phyloP scores from a whole-genome alignment of 1,140 invertebrate genomes.

The Cryptotermes secundus region DNA sequence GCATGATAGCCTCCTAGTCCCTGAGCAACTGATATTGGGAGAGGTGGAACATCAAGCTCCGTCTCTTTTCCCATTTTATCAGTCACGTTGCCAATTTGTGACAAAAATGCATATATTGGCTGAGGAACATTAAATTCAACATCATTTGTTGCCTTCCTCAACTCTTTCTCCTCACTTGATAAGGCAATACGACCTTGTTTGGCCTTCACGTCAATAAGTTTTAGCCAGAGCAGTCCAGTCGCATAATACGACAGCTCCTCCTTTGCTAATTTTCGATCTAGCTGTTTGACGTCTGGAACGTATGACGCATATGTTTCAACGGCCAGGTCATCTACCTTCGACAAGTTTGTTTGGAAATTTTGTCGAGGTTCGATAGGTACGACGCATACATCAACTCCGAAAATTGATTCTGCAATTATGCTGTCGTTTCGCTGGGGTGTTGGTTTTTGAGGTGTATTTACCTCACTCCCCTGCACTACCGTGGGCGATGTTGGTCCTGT shows the following conservation, averaged over 20 bases:
- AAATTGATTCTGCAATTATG: constrained; percentile 10
- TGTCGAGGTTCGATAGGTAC: not conserved
- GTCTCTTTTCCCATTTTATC: constrained; percentile 41
- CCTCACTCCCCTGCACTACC: not conserved
- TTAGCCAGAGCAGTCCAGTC: constrained; percentile 16
- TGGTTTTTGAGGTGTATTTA: not conserved
- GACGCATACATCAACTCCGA: constrained; percentile 21
- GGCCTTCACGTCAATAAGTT: constrained; percentile 28
- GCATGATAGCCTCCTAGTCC: constrained; percentile 41
- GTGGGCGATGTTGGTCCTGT: too few relatives aligned
- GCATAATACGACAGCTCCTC: constrained; percentile 26
- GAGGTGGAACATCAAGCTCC: constrained; percentile 32
- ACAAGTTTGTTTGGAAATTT: not conserved
- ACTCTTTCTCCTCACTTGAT: constrained; percentile 37
- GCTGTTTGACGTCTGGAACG: not conserved
- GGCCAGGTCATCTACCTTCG: not conserved
- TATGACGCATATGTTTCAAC: not conserved
- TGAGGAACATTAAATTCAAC: constrained; percentile 39
- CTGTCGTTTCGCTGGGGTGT: constrained; percentile 13
- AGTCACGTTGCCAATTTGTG: constrained; percentile 37
- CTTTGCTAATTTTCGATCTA: not conserved
- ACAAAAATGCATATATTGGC: constrained; percentile 36
- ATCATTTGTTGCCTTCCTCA: constrained; percentile 36
- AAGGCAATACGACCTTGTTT: constrained; percentile 37
- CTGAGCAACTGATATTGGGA: constrained; percentile 38